Base-by-base conservation (phyloP, 2,888 invertebrate species). In the Orchestes rusci region DNA sequence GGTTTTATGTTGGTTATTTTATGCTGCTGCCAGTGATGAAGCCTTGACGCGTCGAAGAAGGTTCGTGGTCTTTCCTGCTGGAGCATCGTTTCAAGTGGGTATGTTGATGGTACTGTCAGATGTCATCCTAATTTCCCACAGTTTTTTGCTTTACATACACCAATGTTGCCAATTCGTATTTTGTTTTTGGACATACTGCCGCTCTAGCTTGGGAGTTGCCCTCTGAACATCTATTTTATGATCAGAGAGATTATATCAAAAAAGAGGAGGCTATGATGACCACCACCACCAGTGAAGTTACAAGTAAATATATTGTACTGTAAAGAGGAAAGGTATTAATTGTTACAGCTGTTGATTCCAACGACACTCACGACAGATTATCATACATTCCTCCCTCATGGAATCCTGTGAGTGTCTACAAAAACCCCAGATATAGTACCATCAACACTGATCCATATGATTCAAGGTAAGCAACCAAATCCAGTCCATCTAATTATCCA, bases 191-290 rank as follows among this genome's bases (percentile, higher is more conserved):
- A 0, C 73, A 79, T 35, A 87, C 86, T 0, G 82, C 83, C 1
- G 84, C 85, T 0, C 65, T 86, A 54, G 86, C 87, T 2, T 87
- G 80, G 75, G 80, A 84, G 58, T 63, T 87, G 31, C 87, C 87
- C 0, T 50, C 53, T 1, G 48, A 49, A 13, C 45, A 52, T 12
- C 43, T 51, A 3, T 44, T 50, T 31, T 31, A 52, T 12, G 34
- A 48, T 16, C 16, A 43, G 16, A 37, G 43, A 10, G 19, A 41
- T 39, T 42, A 50, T 16, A 41, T 45, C 3, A 52, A 53, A 38
- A 50, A 46, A 31, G 41, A 46, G 7, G 37, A 43, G 8, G 32
- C 10, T 23, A 47, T 41, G 43, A 34, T 4, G 44, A 42, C 5
- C 8, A 16, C 37, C 7, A 28, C 35, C 37, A 37, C 28, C 45